Conservation (phyloP, 2,113 vertebrate species). For the Oncorhynchus masou region DNA sequence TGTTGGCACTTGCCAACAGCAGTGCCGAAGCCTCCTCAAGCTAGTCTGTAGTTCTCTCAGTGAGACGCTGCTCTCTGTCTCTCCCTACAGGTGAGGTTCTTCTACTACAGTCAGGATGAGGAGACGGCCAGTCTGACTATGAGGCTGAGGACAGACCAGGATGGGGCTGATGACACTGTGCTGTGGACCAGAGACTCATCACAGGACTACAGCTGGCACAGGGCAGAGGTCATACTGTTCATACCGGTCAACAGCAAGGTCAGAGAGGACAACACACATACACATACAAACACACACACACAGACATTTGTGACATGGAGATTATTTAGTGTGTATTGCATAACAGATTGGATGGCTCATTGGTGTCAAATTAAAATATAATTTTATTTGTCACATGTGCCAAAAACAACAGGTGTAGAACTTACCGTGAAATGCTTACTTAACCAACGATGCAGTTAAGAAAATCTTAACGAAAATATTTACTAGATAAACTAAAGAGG, state of each 20-base stretch:
- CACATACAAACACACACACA: neutral
- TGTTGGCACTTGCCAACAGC: too few species aligned
- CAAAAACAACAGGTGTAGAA: too few species aligned
- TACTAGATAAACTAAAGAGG: too few species aligned
- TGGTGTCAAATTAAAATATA: too few species aligned
- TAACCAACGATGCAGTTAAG: too few species aligned
- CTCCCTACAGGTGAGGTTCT: constrained; percentile 66
- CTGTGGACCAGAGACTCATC: constrained; percentile 53
- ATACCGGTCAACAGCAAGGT: constrained; percentile 64
- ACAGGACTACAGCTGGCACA: constrained; percentile 66
- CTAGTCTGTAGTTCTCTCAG: too few species aligned
- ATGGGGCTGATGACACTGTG: constrained; percentile 47
- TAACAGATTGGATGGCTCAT: neutral
- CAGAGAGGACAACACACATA: constrained; percentile 14
- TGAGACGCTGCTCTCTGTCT: neutral
- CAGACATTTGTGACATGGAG: too few species aligned
- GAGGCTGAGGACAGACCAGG: constrained; percentile 38
- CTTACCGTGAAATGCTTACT: too few species aligned
- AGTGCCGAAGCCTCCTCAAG: too few species aligned
- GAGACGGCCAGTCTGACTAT: constrained; percentile 36
- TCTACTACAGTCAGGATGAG: constrained; percentile 58
- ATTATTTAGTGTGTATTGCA: neutral
- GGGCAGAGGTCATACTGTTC: constrained; percentile 64
- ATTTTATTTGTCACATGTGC: too few species aligned
- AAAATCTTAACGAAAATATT: too few species aligned